These are phyloP conservation scores for Stictocephala bisonia DNA, from an alignment of 2,888 invertebrate species.

Conservation along the genomic window DNA sequence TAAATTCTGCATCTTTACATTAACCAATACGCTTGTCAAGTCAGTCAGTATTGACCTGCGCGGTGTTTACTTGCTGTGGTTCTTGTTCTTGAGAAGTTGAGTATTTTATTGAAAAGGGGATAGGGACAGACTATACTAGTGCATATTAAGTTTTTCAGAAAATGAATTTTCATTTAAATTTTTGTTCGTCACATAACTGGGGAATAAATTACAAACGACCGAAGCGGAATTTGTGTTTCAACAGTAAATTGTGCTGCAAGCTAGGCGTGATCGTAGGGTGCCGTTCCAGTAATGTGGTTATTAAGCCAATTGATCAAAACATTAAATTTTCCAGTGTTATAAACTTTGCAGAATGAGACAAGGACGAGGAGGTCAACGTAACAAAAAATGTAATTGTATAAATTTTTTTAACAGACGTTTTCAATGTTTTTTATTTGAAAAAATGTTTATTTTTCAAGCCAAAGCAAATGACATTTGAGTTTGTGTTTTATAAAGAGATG, in stretches of 20 bases:
- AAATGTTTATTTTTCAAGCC: conserved; percentile 1
- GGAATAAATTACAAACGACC: neutral
- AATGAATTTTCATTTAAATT: conserved; percentile 51
- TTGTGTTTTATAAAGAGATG: conserved; percentile 31
- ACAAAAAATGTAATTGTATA: conserved; percentile 67
- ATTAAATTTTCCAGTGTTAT: conserved; percentile 63
- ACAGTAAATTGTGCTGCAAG: conserved; percentile 51
- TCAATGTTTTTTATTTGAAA: conserved; percentile 27
- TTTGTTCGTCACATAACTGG: neutral
- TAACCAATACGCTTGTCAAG: conserved; percentile 51
- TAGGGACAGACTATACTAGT: conserved; percentile 60
- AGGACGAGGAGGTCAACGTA: conserved; percentile 69
- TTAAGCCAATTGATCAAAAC: conserved; percentile 62
- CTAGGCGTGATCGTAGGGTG: conserved; percentile 50
- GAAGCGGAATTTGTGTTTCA: conserved; percentile 46
- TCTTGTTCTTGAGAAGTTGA: conserved; percentile 64
- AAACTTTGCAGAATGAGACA: conserved; percentile 68
- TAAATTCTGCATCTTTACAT: neutral
- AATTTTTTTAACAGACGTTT: conserved; percentile 37
- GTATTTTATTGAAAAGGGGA: conserved; percentile 62
- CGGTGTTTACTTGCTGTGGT: conserved; percentile 68
- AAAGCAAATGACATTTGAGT: conserved; percentile 33
- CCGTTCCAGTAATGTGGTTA: conserved; percentile 53
- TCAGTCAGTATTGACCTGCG: conserved; percentile 64
- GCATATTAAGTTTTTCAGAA: conserved; percentile 51